These are phyloP conservation scores for Crocidura indochinensis DNA, from an alignment of 2,797 vertebrate species.

Conservation along the genomic window DNA sequence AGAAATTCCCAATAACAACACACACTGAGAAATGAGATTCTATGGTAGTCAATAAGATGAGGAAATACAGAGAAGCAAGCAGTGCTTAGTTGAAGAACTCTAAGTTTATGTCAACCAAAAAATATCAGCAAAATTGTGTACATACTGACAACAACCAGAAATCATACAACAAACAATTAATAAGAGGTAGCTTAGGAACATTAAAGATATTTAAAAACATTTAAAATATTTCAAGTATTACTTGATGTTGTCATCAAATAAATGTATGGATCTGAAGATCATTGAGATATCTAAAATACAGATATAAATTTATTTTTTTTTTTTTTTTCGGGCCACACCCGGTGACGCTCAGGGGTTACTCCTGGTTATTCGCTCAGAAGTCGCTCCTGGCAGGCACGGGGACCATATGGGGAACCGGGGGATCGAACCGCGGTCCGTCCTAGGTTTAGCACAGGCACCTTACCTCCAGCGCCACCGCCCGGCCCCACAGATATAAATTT, in stretches of 20 bases:
- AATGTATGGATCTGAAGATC: neutral
- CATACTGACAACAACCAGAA: too few species aligned
- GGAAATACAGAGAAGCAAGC: neutral
- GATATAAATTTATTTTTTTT: neutral
- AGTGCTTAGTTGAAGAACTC: neutral
- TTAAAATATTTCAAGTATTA: neutral
- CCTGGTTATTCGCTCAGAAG: too few species aligned
- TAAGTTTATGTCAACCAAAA: neutral
- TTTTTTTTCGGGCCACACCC: too few species aligned
- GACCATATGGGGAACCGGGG: too few species aligned
- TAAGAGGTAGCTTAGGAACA: neutral
- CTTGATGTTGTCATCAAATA: neutral
- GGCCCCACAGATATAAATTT: neutral
- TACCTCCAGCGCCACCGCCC: too few species aligned
- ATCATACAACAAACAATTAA: neutral
- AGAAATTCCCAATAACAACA: neutral
- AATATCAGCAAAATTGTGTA: neutral
- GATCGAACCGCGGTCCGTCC: too few species aligned
- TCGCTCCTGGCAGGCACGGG: too few species aligned
- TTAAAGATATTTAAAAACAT: neutral
- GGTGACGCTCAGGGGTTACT: too few species aligned
- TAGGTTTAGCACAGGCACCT: too few species aligned
- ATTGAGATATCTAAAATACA: neutral
- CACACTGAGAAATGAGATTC: conserved; percentile 17
- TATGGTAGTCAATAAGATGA: neutral